Evolutionary conservation across 2,888 invertebrate genomes (phyloP).

Genomic region (Cepaea hortensis): DNA sequence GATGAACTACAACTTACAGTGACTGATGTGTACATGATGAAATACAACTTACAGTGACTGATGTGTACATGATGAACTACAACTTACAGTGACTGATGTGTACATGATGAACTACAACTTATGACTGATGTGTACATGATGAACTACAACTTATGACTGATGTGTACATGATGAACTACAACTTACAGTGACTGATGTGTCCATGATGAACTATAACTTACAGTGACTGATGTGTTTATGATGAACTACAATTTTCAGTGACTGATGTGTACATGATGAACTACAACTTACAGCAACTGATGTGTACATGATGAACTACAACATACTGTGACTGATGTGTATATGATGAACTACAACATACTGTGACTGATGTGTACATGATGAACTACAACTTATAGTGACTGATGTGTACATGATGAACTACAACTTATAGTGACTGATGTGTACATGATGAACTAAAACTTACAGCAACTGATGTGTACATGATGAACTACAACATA

Average conservation of each 20-base stretch:
- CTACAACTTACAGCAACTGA: not conserved
- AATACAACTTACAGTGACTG: too few relatives aligned
- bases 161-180: not conserved
- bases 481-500: constrained; percentile 9
- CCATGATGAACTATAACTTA: not conserved
- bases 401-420: not conserved
- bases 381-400: not conserved
- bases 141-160: not conserved
- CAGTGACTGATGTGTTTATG: not conserved
- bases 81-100: not conserved
- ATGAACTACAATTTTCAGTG: not conserved
- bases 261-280: not conserved
- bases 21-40: constrained; percentile 13
- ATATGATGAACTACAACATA: constrained; percentile 4
- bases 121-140: constrained; percentile 12
- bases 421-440: not conserved
- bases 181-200: too few relatives aligned
- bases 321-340: not conserved
- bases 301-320: not conserved
- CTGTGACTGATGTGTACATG: constrained; percentile 1
- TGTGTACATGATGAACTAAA: not conserved
- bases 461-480: not conserved
- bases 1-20: not conserved
- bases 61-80: too few relatives aligned
- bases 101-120: not conserved